Percentiles rank a stretch among this genome's conserved stretches.
These are phyloP conservation scores for Phyllotis vaccarum DNA, from an alignment of 2,797 vertebrate species.

Conservation along the genomic window DNA sequence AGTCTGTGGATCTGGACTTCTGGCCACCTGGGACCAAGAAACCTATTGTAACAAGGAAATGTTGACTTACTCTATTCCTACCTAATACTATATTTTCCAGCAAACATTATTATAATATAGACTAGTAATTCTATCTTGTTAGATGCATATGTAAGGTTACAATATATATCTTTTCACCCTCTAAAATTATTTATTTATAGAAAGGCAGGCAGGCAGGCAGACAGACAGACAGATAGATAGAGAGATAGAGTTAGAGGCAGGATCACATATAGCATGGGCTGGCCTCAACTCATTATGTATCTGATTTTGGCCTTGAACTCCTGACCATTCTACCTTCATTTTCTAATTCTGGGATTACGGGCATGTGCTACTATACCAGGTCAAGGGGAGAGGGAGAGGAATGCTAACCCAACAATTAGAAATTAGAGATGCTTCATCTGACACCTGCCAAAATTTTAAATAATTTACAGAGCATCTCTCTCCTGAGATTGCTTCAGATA, in stretches of 20 bases:
- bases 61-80: neutral
- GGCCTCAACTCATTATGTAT: neutral
- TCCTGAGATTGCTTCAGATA: neutral
- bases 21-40: too few relatives aligned
- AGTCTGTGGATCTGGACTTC: too few relatives aligned
- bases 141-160: neutral
- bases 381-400: neutral
- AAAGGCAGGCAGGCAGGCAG: too few relatives aligned
- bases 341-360: neutral
- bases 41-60: too few relatives aligned
- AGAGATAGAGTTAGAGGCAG: neutral
- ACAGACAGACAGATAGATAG: neutral
- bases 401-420: neutral
- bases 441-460: neutral
- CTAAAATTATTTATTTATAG: too few relatives aligned
- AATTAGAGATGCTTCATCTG: neutral
- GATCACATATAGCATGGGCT: neutral
- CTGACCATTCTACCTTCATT: neutral
- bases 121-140: neutral
- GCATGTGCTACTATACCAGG: neutral
- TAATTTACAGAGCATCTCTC: neutral
- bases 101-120: neutral
- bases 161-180: neutral
- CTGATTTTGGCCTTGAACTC: neutral
- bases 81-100: neutral